phyloP scores from a whole-genome alignment of 2,797 vertebrate genomes.

The Ctenosaura bakeri region DNA sequence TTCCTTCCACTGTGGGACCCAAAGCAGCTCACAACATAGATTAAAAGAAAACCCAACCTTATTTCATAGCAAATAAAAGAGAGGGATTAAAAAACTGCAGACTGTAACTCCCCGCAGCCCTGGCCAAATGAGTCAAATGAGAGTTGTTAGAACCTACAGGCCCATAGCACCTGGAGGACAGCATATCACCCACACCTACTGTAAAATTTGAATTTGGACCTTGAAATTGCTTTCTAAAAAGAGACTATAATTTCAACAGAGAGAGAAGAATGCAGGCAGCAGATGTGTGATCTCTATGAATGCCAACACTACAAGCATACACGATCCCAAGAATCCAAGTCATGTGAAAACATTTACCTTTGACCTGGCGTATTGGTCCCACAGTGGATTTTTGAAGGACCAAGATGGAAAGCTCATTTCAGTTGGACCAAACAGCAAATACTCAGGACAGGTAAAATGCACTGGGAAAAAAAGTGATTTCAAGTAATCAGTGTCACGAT shows the following conservation, averaged over 20 bases:
- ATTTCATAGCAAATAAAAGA: no score
- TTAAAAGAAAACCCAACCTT: no score
- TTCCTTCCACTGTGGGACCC: no score
- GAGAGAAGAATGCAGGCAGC: constrained; percentile 86
- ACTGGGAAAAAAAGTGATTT: not conserved
- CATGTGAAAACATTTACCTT: constrained; percentile 83
- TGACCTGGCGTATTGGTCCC: constrained; percentile 87
- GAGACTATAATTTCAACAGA: constrained; percentile 50
- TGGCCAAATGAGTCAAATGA: not conserved
- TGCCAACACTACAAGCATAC: constrained; percentile 82
- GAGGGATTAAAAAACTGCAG: no score
- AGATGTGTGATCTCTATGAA: constrained; percentile 84
- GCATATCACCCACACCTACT: not conserved
- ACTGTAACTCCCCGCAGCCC: not conserved
- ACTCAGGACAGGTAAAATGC: constrained; percentile 81
- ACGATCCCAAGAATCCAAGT: constrained; percentile 81
- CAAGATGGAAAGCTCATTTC: constrained; percentile 78
- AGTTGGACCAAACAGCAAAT: constrained; percentile 82
- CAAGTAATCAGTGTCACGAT: not conserved
- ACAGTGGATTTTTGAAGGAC: constrained; percentile 80
- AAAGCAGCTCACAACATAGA: no score
- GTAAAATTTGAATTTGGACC: not conserved
- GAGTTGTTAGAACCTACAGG: not conserved
- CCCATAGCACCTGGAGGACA: not conserved
- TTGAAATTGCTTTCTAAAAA: not conserved